Evolutionary conservation across 2,113 vertebrate species (phyloP).

Genomic region (Sceloporus tristichus): DNA sequence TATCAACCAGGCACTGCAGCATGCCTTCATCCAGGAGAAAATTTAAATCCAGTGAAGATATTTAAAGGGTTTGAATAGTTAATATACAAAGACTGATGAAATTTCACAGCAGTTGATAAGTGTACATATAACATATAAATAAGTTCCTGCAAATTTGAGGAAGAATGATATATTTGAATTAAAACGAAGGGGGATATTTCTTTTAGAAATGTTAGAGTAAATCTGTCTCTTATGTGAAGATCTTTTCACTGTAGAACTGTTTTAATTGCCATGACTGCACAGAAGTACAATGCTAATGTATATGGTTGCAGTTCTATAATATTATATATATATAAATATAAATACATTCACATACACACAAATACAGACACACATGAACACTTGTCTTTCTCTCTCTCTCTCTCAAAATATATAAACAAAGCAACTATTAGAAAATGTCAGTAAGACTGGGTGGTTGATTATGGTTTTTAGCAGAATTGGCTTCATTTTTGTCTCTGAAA

Average conservation of each 20-base stretch:
- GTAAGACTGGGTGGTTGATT: conserved; percentile 84
- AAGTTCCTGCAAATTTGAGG: conserved; percentile 87
- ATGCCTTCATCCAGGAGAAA: conserved; percentile 99
- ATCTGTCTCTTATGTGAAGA: conserved; percentile 83
- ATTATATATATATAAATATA: conserved; percentile 37
- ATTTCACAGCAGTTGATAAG: conserved; percentile 86
- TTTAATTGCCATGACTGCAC: conserved; percentile 88
- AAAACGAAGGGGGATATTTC: conserved; percentile 85
- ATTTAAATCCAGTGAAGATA: conserved; percentile 86
- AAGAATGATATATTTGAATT: conserved; percentile 87
- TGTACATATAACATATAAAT: conserved; percentile 90
- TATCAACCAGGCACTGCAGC: conserved; percentile 99
- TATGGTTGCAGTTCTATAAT: conserved; percentile 81
- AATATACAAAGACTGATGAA: conserved; percentile 87
- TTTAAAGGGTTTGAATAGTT: conserved; percentile 87
- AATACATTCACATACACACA: conserved; percentile 44
- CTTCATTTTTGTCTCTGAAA: conserved; percentile 85
- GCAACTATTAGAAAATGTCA: conserved; percentile 76
- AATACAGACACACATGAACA: conserved; percentile 7
- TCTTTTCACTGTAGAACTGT: conserved; percentile 85
- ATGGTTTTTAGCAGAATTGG: conserved; percentile 85
- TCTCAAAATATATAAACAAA: conserved; percentile 64
- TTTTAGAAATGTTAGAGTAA: conserved; percentile 87
- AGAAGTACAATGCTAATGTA: conserved; percentile 82
- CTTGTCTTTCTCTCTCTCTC: background rate